Base-by-base conservation (phyloP, 30 jellyfish, hydroid and myxozoan species). In the Nemopilema nomurai region DNA sequence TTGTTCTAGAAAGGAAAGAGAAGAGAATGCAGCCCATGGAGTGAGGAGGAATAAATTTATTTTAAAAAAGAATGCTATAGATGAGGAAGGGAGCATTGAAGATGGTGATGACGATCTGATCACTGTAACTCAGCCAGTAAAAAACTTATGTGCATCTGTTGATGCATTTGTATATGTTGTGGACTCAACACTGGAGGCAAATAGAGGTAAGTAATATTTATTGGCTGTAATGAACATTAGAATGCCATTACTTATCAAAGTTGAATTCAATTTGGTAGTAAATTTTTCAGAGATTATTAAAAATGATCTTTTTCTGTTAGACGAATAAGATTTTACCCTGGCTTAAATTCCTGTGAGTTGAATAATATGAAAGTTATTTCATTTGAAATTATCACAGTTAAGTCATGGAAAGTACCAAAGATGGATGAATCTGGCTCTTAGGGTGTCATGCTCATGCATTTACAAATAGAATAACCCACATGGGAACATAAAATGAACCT, bases 161-260 rank as follows among this genome's bases (percentile, higher is more conserved):
- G 99, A 94, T 87, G 99, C 97, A 24, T 94, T 94, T 65, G 82
- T 94, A 0, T 89, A 84, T 71, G 96, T 94, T 1, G 93, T 94
- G 18, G 96, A 94, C 65, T 92, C 97, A 76, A 76, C 90, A 0
- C 28, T 66, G 86, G 67, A 16, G 13, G 49, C 77, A 69, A 70
- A 78, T 21, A 76, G 67, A 78, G 96, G 90, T 76, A 53, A 1
- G 62, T 16, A 6, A 26, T 41, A 3, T n/a, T 63, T 18, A 63
- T 63, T 51, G 67, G 19, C 19, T 51, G 67, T 51, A 9, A 16
- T 51, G 19, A 51, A 51, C 16, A 51, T 51, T 9, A 51, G 19
- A 19, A 51, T 9, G 16, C 67, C 67, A 9, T 16, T 51, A 9
- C 67, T 51, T 51, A 19, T 9, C 16, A 9, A 9, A 51, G 67